Conservation (phyloP, 2,888 invertebrate species). For the Oconnorella tubifera region DNA sequence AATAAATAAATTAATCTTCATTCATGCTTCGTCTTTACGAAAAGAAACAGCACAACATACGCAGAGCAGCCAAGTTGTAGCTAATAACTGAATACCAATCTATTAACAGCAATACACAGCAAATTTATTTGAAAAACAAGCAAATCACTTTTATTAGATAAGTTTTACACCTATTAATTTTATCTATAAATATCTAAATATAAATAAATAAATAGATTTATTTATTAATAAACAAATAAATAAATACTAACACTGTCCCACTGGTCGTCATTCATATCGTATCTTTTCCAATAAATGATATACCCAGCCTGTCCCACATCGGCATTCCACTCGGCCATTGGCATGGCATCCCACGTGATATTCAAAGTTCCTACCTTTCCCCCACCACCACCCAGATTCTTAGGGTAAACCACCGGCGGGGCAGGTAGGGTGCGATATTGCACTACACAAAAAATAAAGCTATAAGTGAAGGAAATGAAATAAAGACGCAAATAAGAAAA, state of each 20-base stretch:
- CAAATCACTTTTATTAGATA: too few species aligned
- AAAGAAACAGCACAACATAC: neutral
- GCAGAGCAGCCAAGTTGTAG: neutral
- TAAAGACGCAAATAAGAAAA: too few species aligned
- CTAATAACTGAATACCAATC: neutral
- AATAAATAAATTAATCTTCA: neutral
- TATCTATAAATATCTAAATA: too few species aligned
- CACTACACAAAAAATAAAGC: neutral
- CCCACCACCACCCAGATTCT: constrained; percentile 83
- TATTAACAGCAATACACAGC: neutral
- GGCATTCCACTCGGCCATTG: constrained; percentile 74
- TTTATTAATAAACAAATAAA: neutral
- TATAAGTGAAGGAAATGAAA: too few species aligned
- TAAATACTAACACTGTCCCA: constrained; percentile 24
- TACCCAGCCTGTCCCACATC: constrained; percentile 84
- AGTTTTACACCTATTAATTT: too few species aligned
- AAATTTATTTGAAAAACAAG: constrained; percentile 4
- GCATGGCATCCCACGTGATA: constrained; percentile 63
- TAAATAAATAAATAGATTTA: neutral
- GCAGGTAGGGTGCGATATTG: constrained; percentile 68
- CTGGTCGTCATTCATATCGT: constrained; percentile 32
- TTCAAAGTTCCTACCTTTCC: constrained; percentile 92
- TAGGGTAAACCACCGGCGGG: constrained; percentile 72
- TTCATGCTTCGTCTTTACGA: neutral
- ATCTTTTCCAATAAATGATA: constrained; percentile 70